Percentiles rank a stretch among this genome's conserved stretches.
Evolutionary conservation across 2,113 vertebrate genomes (phyloP).

Genomic region (Pantherophis guttatus): DNA sequence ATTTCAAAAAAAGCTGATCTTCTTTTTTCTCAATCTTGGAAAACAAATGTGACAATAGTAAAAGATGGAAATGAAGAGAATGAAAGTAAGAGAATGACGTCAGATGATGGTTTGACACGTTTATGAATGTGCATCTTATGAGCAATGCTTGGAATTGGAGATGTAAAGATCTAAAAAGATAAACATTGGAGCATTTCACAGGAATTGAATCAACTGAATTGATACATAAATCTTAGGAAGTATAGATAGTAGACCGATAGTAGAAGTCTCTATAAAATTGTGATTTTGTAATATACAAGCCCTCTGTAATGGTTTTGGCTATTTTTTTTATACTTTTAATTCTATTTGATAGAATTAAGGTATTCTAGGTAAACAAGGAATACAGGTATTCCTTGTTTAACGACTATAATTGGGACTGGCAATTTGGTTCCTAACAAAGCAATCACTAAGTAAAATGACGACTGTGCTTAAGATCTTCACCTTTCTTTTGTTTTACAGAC

Average conservation of each 20-base stretch:
- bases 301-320: neutral
- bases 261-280: neutral
- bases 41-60: slow-evolving; percentile 66
- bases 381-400: neutral
- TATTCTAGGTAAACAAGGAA: too few species aligned
- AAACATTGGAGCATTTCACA: neutral
- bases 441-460: neutral
- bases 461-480: neutral
- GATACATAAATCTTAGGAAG: neutral
- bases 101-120: neutral
- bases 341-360: neutral
- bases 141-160: neutral
- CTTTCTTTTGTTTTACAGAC: neutral
- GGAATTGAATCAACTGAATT: neutral
- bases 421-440: neutral
- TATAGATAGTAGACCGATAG: neutral
- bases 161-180: neutral
- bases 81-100: slow-evolving; percentile 70
- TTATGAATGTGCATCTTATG: neutral
- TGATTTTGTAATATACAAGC: too few species aligned
- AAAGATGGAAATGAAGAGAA: slow-evolving; percentile 75
- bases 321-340: neutral
- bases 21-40: slow-evolving; percentile 88
- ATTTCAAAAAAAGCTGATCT: slow-evolving; percentile 94
- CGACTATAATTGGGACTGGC: neutral